A percentile compares a stretch with the other conserved stretches of the same genome.
These are phyloP conservation scores for Myotis myotis DNA, from an alignment of 2,797 vertebrate genomes.

Conservation along the genomic window DNA sequence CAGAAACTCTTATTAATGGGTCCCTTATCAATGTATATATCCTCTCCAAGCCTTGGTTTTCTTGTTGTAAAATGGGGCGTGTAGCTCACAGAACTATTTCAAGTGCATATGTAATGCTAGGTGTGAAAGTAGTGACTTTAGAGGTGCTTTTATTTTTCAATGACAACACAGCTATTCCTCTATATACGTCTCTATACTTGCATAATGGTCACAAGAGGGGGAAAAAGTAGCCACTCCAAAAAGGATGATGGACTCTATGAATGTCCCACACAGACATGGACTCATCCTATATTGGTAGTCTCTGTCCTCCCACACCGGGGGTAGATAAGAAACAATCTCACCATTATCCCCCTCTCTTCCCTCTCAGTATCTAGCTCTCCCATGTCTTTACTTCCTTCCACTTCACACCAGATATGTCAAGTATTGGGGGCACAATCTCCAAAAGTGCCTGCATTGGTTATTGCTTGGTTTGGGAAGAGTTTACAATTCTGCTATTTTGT, in stretches of 20 bases:
- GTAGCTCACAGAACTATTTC: neutral
- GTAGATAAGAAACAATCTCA: neutral
- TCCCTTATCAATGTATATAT: neutral
- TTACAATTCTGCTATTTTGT: neutral
- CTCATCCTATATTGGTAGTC: neutral
- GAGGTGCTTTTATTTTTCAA: neutral
- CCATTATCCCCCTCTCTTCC: neutral
- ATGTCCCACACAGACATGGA: neutral
- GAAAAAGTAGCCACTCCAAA: neutral
- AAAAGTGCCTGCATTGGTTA: neutral
- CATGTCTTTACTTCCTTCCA: neutral
- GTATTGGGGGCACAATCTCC: neutral
- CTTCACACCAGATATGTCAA: neutral
- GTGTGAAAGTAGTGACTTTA: neutral
- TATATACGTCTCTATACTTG: accelerated
- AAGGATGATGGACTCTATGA: accelerated
- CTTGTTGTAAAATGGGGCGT: neutral
- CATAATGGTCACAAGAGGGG: neutral
- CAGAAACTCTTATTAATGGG: neutral
- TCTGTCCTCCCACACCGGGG: neutral
- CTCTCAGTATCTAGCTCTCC: neutral
- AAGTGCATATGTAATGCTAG: neutral
- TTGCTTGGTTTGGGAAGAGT: neutral
- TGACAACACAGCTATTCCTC: neutral
- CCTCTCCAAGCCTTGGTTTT: neutral